These are phyloP conservation scores for Ptiloglossa arizonensis DNA, from an alignment of 1,140 invertebrate species.

Conservation along the genomic window DNA sequence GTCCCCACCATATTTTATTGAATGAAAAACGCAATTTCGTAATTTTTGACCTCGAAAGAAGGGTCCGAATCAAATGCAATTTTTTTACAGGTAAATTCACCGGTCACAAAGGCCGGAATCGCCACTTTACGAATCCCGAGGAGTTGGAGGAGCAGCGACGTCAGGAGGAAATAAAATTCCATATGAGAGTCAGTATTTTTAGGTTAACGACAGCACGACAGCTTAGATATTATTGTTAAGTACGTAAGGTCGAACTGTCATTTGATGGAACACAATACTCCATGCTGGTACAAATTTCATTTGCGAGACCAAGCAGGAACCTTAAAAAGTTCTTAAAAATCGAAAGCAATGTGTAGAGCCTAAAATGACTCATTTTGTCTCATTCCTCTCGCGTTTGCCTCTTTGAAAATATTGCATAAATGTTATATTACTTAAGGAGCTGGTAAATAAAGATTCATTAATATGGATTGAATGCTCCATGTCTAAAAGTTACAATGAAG, in stretches of 20 bases:
- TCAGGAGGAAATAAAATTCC: conserved; percentile 87
- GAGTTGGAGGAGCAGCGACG: conserved; percentile 93
- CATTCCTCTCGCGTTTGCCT: background rate
- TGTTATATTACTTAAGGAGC: conserved; percentile 8
- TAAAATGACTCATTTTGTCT: background rate
- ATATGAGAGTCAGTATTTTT: conserved; percentile 85
- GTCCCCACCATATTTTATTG: conserved; percentile 16
- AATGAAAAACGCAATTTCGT: conserved; percentile 6
- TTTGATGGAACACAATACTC: conserved; percentile 33
- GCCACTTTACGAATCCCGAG: conserved; percentile 96
- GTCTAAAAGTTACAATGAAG: conserved; percentile 48
- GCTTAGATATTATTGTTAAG: conserved; percentile 57
- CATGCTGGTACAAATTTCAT: background rate
- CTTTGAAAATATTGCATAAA: conserved; percentile 11
- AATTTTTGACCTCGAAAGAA: conserved; percentile 13
- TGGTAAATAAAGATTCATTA: conserved; percentile 6
- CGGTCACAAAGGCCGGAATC: conserved; percentile 95
- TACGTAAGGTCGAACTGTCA: conserved; percentile 55
- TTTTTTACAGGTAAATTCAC: conserved; percentile 89
- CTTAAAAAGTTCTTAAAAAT: conserved; percentile 13
- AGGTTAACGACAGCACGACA: conserved; percentile 65
- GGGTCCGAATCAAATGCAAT: background rate
- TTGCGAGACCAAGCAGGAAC: background rate
- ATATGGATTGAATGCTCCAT: background rate
- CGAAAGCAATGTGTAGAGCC: conserved; percentile 3